phyloP scores from a whole-genome alignment of 2,888 invertebrate genomes.

The Lasioglossum morio region DNA sequence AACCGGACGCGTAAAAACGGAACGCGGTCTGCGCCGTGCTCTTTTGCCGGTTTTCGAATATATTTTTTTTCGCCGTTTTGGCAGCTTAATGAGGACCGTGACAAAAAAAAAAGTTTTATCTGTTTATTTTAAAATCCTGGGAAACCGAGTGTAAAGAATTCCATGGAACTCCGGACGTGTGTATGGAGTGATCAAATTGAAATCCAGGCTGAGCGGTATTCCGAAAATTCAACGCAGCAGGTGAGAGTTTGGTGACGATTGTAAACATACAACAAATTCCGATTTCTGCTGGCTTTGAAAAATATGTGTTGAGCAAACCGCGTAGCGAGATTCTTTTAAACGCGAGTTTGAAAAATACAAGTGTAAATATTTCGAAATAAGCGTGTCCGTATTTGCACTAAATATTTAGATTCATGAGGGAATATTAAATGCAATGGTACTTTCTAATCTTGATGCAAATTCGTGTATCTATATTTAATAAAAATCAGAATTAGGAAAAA shows the following conservation, averaged over 20 bases:
- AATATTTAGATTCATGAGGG: not conserved
- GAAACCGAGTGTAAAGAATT: not conserved
- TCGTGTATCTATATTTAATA: no score
- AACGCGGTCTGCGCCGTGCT: not conserved
- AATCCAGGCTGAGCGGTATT: not conserved
- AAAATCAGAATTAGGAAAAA: no score
- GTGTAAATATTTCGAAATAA: no score
- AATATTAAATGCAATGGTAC: not conserved
- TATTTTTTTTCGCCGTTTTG: not conserved
- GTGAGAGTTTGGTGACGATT: not conserved
- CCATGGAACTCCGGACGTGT: not conserved
- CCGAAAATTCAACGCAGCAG: not conserved
- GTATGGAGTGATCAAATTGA: not conserved
- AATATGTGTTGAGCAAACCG: not conserved
- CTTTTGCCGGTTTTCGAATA: not conserved
- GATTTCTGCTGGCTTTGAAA: not conserved
- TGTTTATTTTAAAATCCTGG: not conserved
- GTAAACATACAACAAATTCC: not conserved
- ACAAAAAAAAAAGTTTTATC: slow-evolving; percentile 3
- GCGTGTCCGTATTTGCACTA: no score
- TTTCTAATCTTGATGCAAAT: not conserved
- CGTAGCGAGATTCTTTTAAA: not conserved
- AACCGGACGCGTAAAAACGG: not conserved
- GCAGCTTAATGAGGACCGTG: not conserved
- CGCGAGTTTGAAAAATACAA: not conserved